A percentile compares a stretch with the other conserved stretches of the same genome.
phyloP scores from a whole-genome alignment of 2,888 invertebrate species.

The Watsonalla binaria region DNA sequence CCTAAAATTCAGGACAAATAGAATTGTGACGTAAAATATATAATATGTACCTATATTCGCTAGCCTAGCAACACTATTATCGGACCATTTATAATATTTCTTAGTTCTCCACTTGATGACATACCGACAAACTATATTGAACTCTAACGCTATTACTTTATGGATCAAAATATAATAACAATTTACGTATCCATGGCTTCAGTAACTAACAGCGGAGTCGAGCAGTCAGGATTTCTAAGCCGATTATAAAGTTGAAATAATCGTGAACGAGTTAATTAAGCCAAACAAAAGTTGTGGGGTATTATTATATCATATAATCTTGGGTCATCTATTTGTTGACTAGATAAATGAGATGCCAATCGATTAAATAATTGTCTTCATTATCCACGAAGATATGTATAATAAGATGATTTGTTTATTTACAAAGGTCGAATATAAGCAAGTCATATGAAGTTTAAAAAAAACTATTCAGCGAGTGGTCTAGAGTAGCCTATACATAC shows the following conservation, averaged over 20 bases:
- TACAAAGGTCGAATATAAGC: too few species aligned
- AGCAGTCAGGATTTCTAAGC: not conserved
- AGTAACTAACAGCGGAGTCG: conserved; percentile 1
- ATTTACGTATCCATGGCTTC: not conserved
- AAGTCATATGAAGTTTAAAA: too few species aligned
- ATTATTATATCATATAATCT: not conserved
- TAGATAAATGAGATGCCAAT: not conserved
- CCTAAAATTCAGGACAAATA: too few species aligned
- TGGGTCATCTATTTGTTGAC: not conserved
- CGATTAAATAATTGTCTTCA: not conserved
- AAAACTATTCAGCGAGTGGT: too few species aligned
- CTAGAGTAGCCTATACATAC: too few species aligned
- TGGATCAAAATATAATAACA: not conserved
- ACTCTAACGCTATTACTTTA: not conserved
- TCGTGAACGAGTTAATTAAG: not conserved
- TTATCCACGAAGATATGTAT: too few species aligned
- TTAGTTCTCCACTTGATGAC: not conserved
- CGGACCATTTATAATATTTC: too few species aligned
- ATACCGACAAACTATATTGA: not conserved
- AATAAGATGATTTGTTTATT: too few species aligned
- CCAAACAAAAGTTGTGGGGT: not conserved
- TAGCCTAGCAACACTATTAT: not conserved
- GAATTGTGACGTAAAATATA: not conserved
- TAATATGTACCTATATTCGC: not conserved
- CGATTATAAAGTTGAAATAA: conserved; percentile 2